Percentiles rank a stretch among this genome's conserved stretches.
These are phyloP conservation scores for Mallateleia sp. DNA, from an alignment of 2,888 invertebrate species.

Conservation along the genomic window DNA sequence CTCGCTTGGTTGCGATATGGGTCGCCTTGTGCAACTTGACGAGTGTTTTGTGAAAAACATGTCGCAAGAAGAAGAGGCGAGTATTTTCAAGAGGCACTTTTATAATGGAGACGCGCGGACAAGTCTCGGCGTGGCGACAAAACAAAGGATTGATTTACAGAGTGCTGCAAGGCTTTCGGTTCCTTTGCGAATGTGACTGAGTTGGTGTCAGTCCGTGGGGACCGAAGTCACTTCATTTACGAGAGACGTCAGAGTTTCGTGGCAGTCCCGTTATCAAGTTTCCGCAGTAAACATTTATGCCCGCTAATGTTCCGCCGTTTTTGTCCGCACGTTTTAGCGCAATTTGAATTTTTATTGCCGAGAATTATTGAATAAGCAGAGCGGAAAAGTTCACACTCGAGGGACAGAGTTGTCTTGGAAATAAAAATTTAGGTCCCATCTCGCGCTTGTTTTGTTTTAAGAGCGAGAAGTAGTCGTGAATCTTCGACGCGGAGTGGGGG, in stretches of 20 bases:
- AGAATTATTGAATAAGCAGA: slow-evolving; percentile 27
- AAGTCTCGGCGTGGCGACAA: slow-evolving; percentile 73
- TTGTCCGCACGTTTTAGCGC: not conserved
- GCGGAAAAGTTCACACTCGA: slow-evolving; percentile 13
- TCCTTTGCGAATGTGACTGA: slow-evolving; percentile 48
- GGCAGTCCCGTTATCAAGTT: slow-evolving; percentile 19
- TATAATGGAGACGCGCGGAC: slow-evolving; percentile 74
- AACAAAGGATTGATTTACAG: slow-evolving; percentile 83
- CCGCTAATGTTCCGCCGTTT: slow-evolving; percentile 6
- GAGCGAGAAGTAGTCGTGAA: slow-evolving; percentile 13
- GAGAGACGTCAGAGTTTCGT: slow-evolving; percentile 3
- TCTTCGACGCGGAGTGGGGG: not conserved
- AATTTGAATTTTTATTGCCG: slow-evolving; percentile 42
- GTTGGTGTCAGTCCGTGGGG: slow-evolving; percentile 34
- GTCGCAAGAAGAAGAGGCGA: slow-evolving; percentile 53
- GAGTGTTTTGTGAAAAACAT: slow-evolving; percentile 74
- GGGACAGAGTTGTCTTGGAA: slow-evolving; percentile 6
- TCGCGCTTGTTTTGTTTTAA: slow-evolving; percentile 25
- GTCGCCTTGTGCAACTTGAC: slow-evolving; percentile 61
- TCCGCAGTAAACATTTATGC: slow-evolving; percentile 34
- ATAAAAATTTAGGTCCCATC: too few species aligned
- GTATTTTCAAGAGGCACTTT: slow-evolving; percentile 75
- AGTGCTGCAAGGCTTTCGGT: slow-evolving; percentile 75
- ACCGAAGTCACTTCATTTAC: slow-evolving; percentile 40
- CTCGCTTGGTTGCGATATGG: slow-evolving; percentile 51